Evolutionary conservation across 2,888 invertebrate genomes (phyloP), one percentile per base, ranked within the genome.

Genomic region (Drosophila dives): DNA sequence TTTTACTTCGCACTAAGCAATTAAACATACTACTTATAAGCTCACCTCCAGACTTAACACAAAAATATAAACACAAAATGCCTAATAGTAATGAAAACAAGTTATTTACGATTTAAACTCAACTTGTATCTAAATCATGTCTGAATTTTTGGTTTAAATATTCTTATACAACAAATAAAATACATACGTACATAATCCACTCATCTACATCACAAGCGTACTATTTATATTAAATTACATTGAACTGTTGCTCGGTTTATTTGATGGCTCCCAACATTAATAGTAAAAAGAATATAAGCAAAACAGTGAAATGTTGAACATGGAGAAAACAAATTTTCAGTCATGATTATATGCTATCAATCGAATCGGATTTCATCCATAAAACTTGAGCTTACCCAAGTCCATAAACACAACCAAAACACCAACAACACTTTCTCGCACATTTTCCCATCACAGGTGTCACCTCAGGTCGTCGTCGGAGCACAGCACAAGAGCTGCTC

Each of bases 371-470:
- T 26, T 11, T 26, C 33, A 40, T 17, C 50, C 23, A 42, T 38
- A 62, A 60, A 62, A 64, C 72, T 62, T 32, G 40, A 40, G 51
- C 48, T 68, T 70, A 72, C 36, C 58, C 63, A 48, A 64, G 26
- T 59, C 51, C 69, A 38, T 29, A 34, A 61, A 54, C 55, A 61
- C 71, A 64, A 54, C 54, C 49, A 62, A 77, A 84, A 68, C 80
- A 89, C 83, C 89, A 89, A 80, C 76, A 80, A 87, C 86, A 86
- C 83, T 88, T 89, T 81, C 69, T 83, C 86, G 90, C 86, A 89
- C 86, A 86, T 89, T 71, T 89, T 72, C 54, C 67, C 42, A 67
- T 56, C 64, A 48, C 74, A 83, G 83, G 83, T 75, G 32, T 55
- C 32, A 50, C 69, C 53, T 65, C 71, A 62, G 71, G 48, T 55